phyloP scores from a whole-genome alignment of 2,888 invertebrate species.

The Phyllotreta cruciferae region DNA sequence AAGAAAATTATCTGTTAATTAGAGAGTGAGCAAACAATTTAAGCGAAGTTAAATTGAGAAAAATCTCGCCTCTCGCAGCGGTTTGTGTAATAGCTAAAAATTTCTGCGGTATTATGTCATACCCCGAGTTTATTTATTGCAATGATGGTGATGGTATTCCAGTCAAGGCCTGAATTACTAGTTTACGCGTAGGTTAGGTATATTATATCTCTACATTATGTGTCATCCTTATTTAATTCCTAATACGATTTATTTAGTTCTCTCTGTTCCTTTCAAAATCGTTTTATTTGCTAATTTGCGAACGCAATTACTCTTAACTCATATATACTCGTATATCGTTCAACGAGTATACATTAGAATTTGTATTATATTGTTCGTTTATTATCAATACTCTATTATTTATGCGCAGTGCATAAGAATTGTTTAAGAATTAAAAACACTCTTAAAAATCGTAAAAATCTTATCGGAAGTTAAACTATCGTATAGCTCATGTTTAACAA shows the following conservation, averaged over 20 bases:
- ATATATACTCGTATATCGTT: too few species aligned
- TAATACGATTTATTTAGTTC: too few species aligned
- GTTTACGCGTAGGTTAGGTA: constrained; percentile 16
- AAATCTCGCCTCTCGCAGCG: background rate
- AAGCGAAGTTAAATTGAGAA: background rate
- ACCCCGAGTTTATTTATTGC: constrained; percentile 8
- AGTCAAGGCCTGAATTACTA: background rate
- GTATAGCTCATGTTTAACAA: too few species aligned
- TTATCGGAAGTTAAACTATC: too few species aligned
- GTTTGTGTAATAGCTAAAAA: constrained; percentile 19
- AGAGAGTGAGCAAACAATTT: background rate
- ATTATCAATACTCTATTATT: too few species aligned
- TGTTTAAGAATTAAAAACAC: too few species aligned
- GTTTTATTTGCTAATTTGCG: background rate
- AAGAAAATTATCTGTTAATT: background rate
- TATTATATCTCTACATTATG: too few species aligned
- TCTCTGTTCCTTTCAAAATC: background rate
- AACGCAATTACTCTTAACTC: too few species aligned
- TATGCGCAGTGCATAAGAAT: too few species aligned
- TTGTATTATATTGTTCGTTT: too few species aligned
- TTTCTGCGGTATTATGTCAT: constrained; percentile 22
- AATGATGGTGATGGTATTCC: constrained; percentile 11
- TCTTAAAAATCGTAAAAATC: too few species aligned
- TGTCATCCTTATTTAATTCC: constrained; percentile 15
- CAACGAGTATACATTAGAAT: too few species aligned